Conservation (phyloP, 2,113 vertebrate species). For the Conger conger region DNA sequence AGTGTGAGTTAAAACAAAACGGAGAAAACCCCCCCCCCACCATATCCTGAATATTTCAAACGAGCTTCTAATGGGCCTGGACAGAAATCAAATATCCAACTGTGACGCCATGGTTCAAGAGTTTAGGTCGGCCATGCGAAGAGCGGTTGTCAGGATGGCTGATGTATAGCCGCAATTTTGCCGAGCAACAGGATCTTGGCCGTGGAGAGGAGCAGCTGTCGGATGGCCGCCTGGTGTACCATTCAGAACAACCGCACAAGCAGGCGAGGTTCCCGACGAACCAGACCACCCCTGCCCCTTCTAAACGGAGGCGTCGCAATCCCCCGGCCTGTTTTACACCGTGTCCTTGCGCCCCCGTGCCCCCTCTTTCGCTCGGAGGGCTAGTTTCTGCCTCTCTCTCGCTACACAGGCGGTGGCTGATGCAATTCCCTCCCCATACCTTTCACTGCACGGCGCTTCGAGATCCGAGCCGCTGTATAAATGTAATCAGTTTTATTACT, state of each 20-base stretch:
- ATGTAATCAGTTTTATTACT: not conserved
- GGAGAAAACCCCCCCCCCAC: not conserved
- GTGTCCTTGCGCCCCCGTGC: not conserved
- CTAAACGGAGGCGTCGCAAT: not conserved
- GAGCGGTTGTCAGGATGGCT: not conserved
- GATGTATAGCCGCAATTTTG: conserved; percentile 11
- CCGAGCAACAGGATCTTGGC: conserved; percentile 19
- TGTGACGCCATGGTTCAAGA: not conserved
- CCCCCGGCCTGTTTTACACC: not conserved
- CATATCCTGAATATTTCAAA: not conserved
- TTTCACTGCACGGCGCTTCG: not conserved
- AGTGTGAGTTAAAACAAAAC: not conserved
- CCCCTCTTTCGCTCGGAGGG: not conserved
- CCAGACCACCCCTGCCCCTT: not conserved
- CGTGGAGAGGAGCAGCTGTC: not conserved
- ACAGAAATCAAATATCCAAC: conserved; percentile 11
- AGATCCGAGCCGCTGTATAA: not conserved
- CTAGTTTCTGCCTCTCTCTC: not conserved
- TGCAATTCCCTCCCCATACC: not conserved
- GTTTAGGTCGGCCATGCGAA: not conserved
- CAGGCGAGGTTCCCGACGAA: not conserved
- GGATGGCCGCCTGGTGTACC: conserved; percentile 18
- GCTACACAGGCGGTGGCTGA: not conserved
- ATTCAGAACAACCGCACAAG: not conserved
- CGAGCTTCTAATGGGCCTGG: not conserved